Conservation (phyloP, 92 coral and sea anemone species). For the Zoanthus solanderi region DNA sequence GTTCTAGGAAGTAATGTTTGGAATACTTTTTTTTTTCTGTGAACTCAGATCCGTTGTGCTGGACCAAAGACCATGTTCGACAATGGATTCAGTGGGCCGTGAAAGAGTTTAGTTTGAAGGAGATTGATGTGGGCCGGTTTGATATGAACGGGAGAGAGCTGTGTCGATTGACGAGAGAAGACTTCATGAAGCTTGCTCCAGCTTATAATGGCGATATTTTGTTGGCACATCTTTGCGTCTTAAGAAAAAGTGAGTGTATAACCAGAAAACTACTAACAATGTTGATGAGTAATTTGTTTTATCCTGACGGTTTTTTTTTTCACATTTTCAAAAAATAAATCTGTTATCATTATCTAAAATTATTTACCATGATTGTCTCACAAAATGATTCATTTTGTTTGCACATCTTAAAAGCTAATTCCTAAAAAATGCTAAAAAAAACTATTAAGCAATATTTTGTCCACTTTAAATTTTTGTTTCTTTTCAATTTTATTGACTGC, state of each 20-base stretch:
- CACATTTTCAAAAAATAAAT: too few relatives aligned
- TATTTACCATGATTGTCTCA: not conserved
- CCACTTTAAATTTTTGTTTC: too few relatives aligned
- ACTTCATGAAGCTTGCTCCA: constrained; percentile 98
- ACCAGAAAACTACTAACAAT: too few relatives aligned
- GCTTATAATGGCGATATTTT: constrained; percentile 98
- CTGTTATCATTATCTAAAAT: too few relatives aligned
- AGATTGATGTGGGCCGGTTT: constrained; percentile 94
- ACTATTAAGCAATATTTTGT: too few relatives aligned
- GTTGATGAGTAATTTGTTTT: too few relatives aligned
- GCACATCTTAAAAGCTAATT: not conserved
- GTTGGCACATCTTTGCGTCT: constrained; percentile 98
- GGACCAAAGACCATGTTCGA: constrained; percentile 97
- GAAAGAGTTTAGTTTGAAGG: constrained; percentile 97
- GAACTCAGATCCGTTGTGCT: constrained; percentile 90
- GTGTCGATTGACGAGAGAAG: constrained; percentile 93
- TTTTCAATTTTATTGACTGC: too few relatives aligned
- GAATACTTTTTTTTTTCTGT: not conserved
- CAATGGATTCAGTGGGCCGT: constrained; percentile 99
- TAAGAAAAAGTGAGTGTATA: constrained; percentile 90
- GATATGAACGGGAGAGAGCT: constrained; percentile 96
- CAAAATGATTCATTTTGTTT: not conserved
- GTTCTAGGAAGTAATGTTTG: not conserved
- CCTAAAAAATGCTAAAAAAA: too few relatives aligned
- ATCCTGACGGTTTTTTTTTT: too few relatives aligned